Evolutionary conservation across 2,113 vertebrate species (phyloP).

Genomic region (Caranx melampygus): DNA sequence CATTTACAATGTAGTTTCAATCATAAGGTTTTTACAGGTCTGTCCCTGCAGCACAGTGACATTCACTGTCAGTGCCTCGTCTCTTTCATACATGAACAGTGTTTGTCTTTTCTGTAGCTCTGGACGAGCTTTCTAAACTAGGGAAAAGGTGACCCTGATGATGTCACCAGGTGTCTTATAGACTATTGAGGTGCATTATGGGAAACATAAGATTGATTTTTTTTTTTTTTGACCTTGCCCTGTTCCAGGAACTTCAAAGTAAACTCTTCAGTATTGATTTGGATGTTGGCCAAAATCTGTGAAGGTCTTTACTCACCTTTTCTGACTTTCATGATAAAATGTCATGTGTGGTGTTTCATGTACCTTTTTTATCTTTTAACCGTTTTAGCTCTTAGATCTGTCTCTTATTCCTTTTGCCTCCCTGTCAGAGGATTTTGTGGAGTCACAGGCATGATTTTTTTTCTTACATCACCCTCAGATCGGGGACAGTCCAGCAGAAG

Average conservation of each 20-base stretch:
- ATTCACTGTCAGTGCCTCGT: too few relatives aligned
- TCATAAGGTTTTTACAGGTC: too few relatives aligned
- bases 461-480: conserved; percentile 29
- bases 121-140: not conserved
- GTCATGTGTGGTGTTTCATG: not conserved
- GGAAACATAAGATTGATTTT: not conserved
- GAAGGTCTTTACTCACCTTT: too few relatives aligned
- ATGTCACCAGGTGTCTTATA: too few relatives aligned
- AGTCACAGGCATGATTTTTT: not conserved
- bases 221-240: not conserved
- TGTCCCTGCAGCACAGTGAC: too few relatives aligned
- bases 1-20: too few relatives aligned
- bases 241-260: not conserved
- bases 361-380: not conserved
- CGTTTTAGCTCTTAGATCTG: not conserved
- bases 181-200: not conserved
- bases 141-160: too few relatives aligned
- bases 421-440: not conserved
- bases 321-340: too few relatives aligned
- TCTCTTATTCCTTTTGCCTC: not conserved
- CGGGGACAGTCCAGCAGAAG: conserved; percentile 24
- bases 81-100: too few relatives aligned
- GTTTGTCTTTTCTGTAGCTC: not conserved
- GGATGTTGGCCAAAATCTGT: too few relatives aligned
- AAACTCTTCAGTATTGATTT: not conserved